phyloP scores from a whole-genome alignment of 2,797 vertebrate genomes.

The Chaunax sp. region DNA sequence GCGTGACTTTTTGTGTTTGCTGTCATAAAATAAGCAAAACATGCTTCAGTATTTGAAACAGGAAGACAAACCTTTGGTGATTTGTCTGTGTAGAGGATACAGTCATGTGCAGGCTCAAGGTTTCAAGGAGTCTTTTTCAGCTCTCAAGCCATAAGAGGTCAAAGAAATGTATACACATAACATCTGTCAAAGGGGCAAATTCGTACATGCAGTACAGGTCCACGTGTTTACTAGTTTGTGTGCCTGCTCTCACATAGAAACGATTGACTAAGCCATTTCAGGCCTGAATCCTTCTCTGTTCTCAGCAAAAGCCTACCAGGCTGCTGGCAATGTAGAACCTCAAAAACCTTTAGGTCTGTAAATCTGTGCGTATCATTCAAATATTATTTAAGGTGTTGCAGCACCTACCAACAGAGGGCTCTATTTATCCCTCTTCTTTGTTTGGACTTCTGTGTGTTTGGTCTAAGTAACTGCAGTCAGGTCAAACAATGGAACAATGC shows the following conservation, averaged over 20 bases:
- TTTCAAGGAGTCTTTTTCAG: not conserved
- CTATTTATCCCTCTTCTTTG: slow-evolving; percentile 37
- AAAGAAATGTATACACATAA: not conserved
- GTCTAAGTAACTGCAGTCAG: slow-evolving; percentile 47
- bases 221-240: slow-evolving; percentile 35
- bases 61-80: not conserved
- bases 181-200: slow-evolving; percentile 24
- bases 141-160: not conserved
- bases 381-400: slow-evolving; percentile 28
- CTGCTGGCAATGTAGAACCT: slow-evolving; percentile 44
- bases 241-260: slow-evolving; percentile 21
- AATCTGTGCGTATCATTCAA: slow-evolving; percentile 37
- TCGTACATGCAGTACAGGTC: slow-evolving; percentile 13
- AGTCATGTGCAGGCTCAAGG: not conserved
- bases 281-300: slow-evolving; percentile 44
- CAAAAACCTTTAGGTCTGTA: slow-evolving; percentile 47
- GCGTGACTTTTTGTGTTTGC: slow-evolving; percentile 4
- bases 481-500: slow-evolving; percentile 39
- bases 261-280: slow-evolving; percentile 31
- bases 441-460: slow-evolving; percentile 50
- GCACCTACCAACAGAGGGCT: slow-evolving; percentile 18
- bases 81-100: not conserved
- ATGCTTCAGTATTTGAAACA: not conserved
- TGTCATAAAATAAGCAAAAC: slow-evolving; percentile 17
- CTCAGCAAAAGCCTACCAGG: slow-evolving; percentile 25